phyloP scores from a whole-genome alignment of 2,797 vertebrate genomes.

The Aratinga solstitialis region DNA sequence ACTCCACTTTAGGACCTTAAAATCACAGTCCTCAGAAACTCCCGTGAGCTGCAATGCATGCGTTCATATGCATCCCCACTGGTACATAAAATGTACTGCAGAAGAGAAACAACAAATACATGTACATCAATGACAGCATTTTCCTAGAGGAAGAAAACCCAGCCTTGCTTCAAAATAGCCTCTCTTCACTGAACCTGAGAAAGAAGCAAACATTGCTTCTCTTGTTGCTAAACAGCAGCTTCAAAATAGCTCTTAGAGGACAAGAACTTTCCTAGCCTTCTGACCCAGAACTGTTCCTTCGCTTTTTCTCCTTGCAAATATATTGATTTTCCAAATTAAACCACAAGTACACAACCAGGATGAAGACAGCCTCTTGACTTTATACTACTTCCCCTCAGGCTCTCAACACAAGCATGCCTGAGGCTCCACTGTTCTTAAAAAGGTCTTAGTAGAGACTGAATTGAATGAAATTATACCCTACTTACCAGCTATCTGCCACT shows the following conservation, averaged over 20 bases:
- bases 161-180: background rate
- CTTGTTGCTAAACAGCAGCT: background rate
- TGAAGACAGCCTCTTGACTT: background rate
- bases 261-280: background rate
- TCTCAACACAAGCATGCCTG: background rate
- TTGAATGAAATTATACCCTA: background rate
- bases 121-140: background rate
- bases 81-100: background rate
- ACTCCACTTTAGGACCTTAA: background rate
- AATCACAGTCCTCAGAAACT: background rate
- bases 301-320: background rate
- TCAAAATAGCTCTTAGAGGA: background rate
- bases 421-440: background rate
- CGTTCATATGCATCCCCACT: background rate
- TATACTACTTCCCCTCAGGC: background rate
- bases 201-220: background rate
- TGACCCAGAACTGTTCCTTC: background rate
- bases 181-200: background rate
- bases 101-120: background rate
- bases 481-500: background rate
- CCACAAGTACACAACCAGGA: background rate
- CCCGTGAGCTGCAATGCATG: background rate
- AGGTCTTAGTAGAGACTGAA: background rate
- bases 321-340: background rate
- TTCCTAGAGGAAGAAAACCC: background rate